Evolutionary conservation across 2,888 invertebrate species (phyloP), one percentile per base, ranked within the genome.

Genomic region (Macropis europaea): DNA sequence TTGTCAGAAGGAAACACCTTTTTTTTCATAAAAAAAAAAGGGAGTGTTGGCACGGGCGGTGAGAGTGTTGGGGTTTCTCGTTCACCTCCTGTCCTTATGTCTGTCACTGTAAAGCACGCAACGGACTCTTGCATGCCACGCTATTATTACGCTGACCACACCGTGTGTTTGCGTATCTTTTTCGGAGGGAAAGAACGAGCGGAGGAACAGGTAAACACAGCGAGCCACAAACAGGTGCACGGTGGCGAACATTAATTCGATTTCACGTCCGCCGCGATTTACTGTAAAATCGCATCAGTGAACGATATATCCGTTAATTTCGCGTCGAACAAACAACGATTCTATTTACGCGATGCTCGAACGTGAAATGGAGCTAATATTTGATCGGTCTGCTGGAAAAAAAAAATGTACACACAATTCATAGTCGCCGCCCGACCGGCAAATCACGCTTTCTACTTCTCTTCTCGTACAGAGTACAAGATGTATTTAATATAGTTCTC

Each of bases 21-120:
- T 83, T 76, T n/a, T n/a, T n/a, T n/a, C n/a, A n/a, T n/a, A n/a
- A n/a, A n/a, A n/a, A n/a, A 71, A 82, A 73, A 70, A 77, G 77
- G 81, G 77, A 72, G 82, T 76, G 81, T 77, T 77, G 62, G 82
- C 63, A 71, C 36, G 66, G 19, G 59, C 42, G 40, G 50, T 34
- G 53, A 36, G 47, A 42, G 40, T 45, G 34, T 32, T 42, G 48
- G 64, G 72, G 70, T 70, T 74, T 71, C 80, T 84, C 87, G 86
- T 85, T 87, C 81, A 75, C 85, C 88, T 87, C 85, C 86, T 87
- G 88, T 85, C 85, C 83, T 78, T 83, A 82, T 82, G 86, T 84
- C 86, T 87, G 87, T 89, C 88, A 87, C 83, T 86, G 83, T n/a
- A 60, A 71, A 80, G 84, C 88, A 88, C 88, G 89, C 89, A 86